Percentiles rank a stretch among this genome's conserved stretches.
Evolutionary conservation across 2,797 vertebrate genomes (phyloP).

Genomic region (Loriculus beryllinus): DNA sequence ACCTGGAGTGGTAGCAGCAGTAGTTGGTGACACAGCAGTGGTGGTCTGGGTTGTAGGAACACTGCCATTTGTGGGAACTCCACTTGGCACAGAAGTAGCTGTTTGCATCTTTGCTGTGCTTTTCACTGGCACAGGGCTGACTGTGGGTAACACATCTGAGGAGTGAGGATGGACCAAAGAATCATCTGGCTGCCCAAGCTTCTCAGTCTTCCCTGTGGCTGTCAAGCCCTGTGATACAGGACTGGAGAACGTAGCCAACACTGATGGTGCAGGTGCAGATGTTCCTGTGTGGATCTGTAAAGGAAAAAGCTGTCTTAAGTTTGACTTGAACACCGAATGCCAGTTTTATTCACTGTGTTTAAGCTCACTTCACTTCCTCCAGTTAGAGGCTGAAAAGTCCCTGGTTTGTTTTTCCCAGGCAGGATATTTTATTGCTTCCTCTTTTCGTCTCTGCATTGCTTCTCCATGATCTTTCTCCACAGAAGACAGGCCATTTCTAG

Average conservation of each 20-base stretch:
- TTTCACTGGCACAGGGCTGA: background rate
- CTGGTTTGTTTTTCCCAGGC: background rate
- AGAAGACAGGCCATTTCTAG: background rate
- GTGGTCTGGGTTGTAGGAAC: background rate
- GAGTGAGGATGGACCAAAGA: slow-evolving; percentile 25
- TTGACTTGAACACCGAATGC: background rate
- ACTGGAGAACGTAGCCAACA: slow-evolving; percentile 22
- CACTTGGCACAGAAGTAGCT: slow-evolving; percentile 15
- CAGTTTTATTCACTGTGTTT: background rate
- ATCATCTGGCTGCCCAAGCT: slow-evolving; percentile 52
- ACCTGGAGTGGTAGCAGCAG: slow-evolving; percentile 71
- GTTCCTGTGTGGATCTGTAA: slow-evolving; percentile 46
- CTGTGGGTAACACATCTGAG: background rate
- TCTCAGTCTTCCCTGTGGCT: slow-evolving; percentile 61
- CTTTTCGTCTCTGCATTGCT: background rate
- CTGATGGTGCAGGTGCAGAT: background rate
- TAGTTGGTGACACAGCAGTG: slow-evolving; percentile 47
- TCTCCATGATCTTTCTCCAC: background rate
- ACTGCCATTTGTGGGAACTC: slow-evolving; percentile 32
- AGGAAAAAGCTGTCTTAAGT: slow-evolving; percentile 12
- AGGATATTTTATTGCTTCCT: background rate
- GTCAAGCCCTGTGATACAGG: slow-evolving; percentile 48
- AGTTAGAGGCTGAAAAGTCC: background rate
- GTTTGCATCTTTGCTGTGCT: background rate
- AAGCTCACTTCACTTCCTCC: background rate